phyloP scores from a whole-genome alignment of 53 echinoderm and acorn worm genomes.

The Temnopleurus reevesii region DNA sequence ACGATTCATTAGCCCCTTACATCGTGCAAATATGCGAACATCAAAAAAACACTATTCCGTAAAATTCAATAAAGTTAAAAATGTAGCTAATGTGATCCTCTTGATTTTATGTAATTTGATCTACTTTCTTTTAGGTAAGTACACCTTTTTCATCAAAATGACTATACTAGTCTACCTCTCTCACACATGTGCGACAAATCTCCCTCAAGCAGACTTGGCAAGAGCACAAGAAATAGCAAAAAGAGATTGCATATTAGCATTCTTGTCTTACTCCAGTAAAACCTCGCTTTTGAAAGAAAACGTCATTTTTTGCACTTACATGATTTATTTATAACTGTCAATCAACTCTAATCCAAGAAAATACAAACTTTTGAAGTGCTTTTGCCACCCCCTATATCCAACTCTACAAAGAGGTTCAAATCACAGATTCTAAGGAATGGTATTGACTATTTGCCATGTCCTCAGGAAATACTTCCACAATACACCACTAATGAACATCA shows the following conservation, averaged over 20 bases:
- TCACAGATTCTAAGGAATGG: constrained; percentile 10
- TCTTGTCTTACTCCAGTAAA: background rate
- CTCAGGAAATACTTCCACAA: background rate
- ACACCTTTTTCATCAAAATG: no score
- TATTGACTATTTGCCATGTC: background rate
- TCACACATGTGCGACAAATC: no score
- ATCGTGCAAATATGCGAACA: no score
- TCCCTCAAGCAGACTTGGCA: no score
- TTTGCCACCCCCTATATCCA: background rate
- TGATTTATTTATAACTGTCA: constrained; percentile 29
- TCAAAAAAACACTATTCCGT: no score
- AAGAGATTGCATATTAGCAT: background rate
- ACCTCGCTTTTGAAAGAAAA: background rate
- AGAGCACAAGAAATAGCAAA: constrained; percentile 10
- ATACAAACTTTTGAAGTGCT: constrained; percentile 23
- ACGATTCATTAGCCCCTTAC: no score
- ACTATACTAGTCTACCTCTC: no score
- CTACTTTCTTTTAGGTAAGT: no score
- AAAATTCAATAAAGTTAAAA: no score
- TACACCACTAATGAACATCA: constrained; percentile 13
- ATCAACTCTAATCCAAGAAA: constrained; percentile 40
- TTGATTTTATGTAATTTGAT: no score
- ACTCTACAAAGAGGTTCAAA: background rate
- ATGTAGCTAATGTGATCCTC: no score
- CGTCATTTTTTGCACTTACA: background rate